Percentiles rank a stretch among this genome's conserved stretches.
phyloP scores from a whole-genome alignment of 2,797 vertebrate genomes.

The Trachurus trachurus region DNA sequence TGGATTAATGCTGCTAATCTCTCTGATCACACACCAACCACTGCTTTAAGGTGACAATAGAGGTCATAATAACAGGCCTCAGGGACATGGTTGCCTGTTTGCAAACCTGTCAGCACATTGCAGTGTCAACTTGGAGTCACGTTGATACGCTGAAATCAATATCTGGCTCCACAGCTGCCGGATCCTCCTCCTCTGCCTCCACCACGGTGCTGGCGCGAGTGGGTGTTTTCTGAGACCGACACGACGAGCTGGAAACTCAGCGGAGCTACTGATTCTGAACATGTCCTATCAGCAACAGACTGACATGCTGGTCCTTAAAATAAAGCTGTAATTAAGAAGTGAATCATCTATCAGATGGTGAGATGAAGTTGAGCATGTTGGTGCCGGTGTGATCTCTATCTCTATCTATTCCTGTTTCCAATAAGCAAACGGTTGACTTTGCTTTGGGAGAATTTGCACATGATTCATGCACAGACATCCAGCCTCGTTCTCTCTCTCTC shows the following conservation, averaged over 20 bases:
- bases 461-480: conserved; percentile 3
- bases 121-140: too few species aligned
- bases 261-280: too few species aligned
- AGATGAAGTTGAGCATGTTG: neutral
- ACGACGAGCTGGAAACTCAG: neutral
- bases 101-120: too few species aligned
- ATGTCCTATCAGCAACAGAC: neutral
- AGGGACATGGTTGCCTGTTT: too few species aligned
- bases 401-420: too few species aligned
- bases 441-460: neutral
- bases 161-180: too few species aligned
- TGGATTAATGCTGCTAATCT: too few species aligned
- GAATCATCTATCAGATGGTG: neutral
- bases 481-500: neutral
- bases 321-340: neutral
- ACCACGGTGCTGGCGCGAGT: neutral
- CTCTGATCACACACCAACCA: too few species aligned
- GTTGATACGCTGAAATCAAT: too few species aligned
- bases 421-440: neutral
- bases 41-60: neutral
- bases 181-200: too few species aligned
- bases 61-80: neutral
- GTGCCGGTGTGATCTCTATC: neutral
- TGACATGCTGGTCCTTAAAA: neutral
- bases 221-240: neutral